Base-by-base conservation (phyloP, 2,888 invertebrate genomes). In the Hyppa rectilinea region DNA sequence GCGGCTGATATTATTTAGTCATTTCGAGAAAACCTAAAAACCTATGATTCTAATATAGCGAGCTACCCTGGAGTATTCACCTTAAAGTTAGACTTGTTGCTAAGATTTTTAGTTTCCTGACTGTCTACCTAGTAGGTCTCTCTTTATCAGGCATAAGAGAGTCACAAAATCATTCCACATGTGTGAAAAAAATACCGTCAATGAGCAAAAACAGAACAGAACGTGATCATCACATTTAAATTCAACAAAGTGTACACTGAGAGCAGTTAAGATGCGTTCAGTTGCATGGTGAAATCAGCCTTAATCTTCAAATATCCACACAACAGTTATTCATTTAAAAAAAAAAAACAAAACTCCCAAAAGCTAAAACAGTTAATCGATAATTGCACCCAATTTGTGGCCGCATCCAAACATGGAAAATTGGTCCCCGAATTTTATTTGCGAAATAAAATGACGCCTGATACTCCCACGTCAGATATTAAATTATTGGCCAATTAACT, bases 401-500 rank as follows among this genome's bases (percentile, higher is more conserved):
- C 17, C 5, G 3, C 23, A 26, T 12, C 31, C 36, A 29, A n/a
- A 36, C 59, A 14, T 52, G 31, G 23, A 34, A 80, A 66, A 55
- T 55, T 52, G 29, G 17, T 26, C 1, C 5, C 23, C 9, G 10
- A 55, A 67, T 56, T 71, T 49, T 71, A 52, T 75, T 62, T 75
- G 29, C 38, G 59, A 79, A 81, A 81, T 62, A 76, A 71, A 81
- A 60, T 76, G 62, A 80, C 12, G 53, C 23, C 34, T 64, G 60
- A 55, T 61, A 63, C 52, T 68, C 58, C 53, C 47, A 75, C 61
- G 59, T 71, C 62, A 49, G 23, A 50, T 77, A 80, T 73, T 56
- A 70, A 80, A 67, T 81, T 69, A 72, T 56, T 63, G 72, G 31
- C 43, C 62, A 80, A 80, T 82, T 76, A 73, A 49, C 56, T 55